These are phyloP conservation scores for Ennomos erosarius DNA, from an alignment of 2,888 invertebrate genomes.

Conservation along the genomic window DNA sequence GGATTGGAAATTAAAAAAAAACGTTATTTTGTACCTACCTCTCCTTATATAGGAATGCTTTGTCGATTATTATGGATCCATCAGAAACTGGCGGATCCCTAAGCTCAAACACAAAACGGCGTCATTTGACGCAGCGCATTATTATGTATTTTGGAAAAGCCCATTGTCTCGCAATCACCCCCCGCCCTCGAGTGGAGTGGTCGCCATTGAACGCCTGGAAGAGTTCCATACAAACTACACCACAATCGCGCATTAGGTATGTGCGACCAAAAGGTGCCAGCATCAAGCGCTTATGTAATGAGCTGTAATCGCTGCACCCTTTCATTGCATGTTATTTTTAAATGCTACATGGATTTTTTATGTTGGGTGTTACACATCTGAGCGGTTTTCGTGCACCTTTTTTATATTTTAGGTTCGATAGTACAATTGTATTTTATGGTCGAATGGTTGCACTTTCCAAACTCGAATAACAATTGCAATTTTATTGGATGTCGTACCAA, in stretches of 20 bases:
- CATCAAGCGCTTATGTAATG: conserved; percentile 69
- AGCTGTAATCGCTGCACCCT: conserved; percentile 49
- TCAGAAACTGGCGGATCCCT: conserved; percentile 59
- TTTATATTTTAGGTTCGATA: too few species aligned
- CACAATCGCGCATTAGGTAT: conserved; percentile 51
- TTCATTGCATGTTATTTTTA: conserved; percentile 34
- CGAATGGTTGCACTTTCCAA: too few species aligned
- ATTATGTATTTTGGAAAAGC: conserved; percentile 84
- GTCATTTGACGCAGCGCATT: conserved; percentile 81
- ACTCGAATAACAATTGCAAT: too few species aligned
- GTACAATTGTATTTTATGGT: too few species aligned
- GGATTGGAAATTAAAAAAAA: too few species aligned
- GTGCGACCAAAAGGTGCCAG: conserved; percentile 62
- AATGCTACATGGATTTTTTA: conserved; percentile 30
- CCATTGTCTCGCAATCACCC: conserved; percentile 83
- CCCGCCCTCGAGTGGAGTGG: conserved; percentile 67
- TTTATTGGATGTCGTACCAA: too few species aligned
- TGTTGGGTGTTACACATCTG: conserved; percentile 22
- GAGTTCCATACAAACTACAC: conserved; percentile 56
- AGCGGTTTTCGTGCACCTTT: background rate
- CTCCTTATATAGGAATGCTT: too few species aligned
- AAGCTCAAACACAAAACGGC: conserved; percentile 67
- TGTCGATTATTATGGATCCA: conserved; percentile 11
- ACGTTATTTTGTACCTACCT: too few species aligned
- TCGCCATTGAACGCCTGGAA: conserved; percentile 61